Conservation (phyloP, 1,140 invertebrate genomes). For the Zaprionus camerounensis region DNA sequence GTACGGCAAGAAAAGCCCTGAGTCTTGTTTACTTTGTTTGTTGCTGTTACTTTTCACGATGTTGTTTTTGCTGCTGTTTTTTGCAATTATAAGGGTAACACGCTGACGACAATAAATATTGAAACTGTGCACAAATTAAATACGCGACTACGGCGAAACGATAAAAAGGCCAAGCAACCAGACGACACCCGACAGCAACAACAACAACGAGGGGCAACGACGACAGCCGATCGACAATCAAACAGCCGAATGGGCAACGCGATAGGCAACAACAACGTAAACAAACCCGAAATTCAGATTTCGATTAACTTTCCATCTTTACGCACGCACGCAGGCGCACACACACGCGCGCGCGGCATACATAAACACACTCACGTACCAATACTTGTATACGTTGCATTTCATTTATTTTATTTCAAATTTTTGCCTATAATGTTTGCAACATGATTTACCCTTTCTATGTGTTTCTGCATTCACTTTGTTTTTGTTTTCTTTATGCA, state of each 20-base stretch:
- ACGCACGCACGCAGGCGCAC: conserved; percentile 47
- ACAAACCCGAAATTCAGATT: conserved; percentile 30
- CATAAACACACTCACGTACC: conserved; percentile 30
- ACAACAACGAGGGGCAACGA: not conserved
- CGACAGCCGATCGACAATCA: conserved; percentile 32
- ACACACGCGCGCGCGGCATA: not conserved
- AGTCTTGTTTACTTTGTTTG: conserved; percentile 50
- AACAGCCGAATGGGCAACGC: conserved; percentile 34
- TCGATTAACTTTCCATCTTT: conserved; percentile 58
- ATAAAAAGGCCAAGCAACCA: conserved; percentile 54
- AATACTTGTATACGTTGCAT: conserved; percentile 22
- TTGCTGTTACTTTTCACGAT: not conserved
- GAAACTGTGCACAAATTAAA: conserved; percentile 75
- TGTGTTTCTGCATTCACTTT: not conserved
- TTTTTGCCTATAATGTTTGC: conserved; percentile 28
- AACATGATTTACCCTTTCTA: conserved; percentile 22
- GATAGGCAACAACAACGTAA: conserved; percentile 18
- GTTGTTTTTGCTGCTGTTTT: conserved; percentile 25
- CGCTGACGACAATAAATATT: conserved; percentile 73
- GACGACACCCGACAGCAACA: conserved; percentile 16
- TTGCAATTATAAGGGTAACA: conserved; percentile 64
- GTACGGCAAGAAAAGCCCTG: conserved; percentile 40
- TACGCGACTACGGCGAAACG: conserved; percentile 27
- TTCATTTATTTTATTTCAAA: conserved; percentile 9
- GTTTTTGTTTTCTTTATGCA: conserved; percentile 37